A percentile compares a stretch with the other conserved stretches of the same genome.
These are phyloP conservation scores for Hirtodrosophila duncani DNA, from an alignment of 2,888 invertebrate species.

Conservation along the genomic window DNA sequence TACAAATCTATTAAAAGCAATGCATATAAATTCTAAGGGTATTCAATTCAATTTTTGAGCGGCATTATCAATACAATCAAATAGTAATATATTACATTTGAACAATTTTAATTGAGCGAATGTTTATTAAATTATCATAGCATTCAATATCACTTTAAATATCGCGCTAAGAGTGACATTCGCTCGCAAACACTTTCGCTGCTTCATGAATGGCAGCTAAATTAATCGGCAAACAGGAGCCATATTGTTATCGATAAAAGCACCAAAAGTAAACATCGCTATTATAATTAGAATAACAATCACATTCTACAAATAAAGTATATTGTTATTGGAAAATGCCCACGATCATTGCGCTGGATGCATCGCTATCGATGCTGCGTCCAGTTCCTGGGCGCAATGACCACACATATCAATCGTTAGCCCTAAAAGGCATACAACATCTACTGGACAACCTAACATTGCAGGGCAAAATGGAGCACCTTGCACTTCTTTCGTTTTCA, in stretches of 20 bases:
- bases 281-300: too few species aligned
- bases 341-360: slow-evolving; percentile 77
- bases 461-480: slow-evolving; percentile 75
- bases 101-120: slow-evolving; percentile 3
- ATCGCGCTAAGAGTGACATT: slow-evolving; percentile 13
- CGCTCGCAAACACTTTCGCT: too few species aligned
- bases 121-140: not conserved
- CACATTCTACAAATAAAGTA: too few species aligned
- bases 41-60: slow-evolving; percentile 26
- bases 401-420: slow-evolving; percentile 77
- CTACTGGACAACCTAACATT: slow-evolving; percentile 74
- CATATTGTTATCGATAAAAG: too few species aligned
- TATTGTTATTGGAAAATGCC: slow-evolving; percentile 73
- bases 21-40: slow-evolving; percentile 35
- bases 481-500: slow-evolving; percentile 71
- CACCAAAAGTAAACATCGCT: too few species aligned
- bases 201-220: slow-evolving; percentile 1
- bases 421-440: slow-evolving; percentile 75
- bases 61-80: slow-evolving; percentile 53
- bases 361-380: slow-evolving; percentile 77
- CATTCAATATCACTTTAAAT: slow-evolving; percentile 13
- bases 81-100: slow-evolving; percentile 34
- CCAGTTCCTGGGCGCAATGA: slow-evolving; percentile 75
- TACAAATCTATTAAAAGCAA: slow-evolving; percentile 58
- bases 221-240: too few species aligned